Base-by-base conservation (phyloP, 2,797 vertebrate genomes). In the Gymnoscopelus microlampas region DNA sequence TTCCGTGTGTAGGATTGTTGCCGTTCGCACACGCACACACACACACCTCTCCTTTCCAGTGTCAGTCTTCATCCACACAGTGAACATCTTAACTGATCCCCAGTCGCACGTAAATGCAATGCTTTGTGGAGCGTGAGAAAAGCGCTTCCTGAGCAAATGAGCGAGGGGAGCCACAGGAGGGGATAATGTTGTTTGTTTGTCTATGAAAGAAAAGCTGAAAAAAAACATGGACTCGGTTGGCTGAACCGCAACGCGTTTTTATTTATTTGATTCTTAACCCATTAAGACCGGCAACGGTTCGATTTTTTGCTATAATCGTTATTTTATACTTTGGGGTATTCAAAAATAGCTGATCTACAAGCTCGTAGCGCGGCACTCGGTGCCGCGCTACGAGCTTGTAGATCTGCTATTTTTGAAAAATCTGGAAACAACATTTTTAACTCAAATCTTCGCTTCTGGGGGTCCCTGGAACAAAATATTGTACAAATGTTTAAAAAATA, bases 91-190 rank as follows among this genome's bases (percentile, higher is more conserved):
- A 92, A 94, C 76, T 88, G 91, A 91, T 94, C 93, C 93, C 93
- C 80, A 82, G 91, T 87, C 73, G 90, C 78, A 82, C 78, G 74
- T 92, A 88, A 91, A 93, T 94, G 88, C 85, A 86, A 83, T 83
- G 93, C 92, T 94, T 91, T 91, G 74, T 68, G 67, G 89, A 93
- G 93, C 94, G 90, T 94, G 93, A 93, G 89, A 94, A 89, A 92
- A 90, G 87, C 65, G 87, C 85, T 92, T 92, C 88, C 89, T 73
- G 84, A 90, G 91, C 86, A 93, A 91, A 94, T 94, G 90, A 94
- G 91, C 64, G 73, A 71, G 72, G 39, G 47, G 70, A 24, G 81
- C 87, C 84, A 19, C 19, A 84, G 80, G 53, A 79, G 70, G 92
- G 93, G 87, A 93, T 89, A 74, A 66, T 86, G 60, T 84, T 85